Conservation (phyloP, 1,140 invertebrate species). For the Drosophila pectinifera region DNA sequence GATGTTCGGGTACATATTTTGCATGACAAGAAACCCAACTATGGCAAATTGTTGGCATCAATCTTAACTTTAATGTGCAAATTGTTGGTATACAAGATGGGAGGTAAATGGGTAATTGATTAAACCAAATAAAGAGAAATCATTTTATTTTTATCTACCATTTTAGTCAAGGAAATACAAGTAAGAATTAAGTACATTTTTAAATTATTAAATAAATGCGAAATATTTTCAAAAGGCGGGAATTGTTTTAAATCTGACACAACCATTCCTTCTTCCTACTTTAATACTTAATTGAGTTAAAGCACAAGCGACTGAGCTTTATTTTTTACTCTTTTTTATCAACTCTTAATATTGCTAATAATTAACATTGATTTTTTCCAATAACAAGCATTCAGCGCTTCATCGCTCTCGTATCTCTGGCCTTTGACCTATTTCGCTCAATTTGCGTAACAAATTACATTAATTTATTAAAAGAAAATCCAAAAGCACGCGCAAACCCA, state of each 20-base stretch:
- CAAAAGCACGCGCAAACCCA: background rate
- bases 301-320: background rate
- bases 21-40: slow-evolving; percentile 34
- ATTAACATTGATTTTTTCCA: slow-evolving; percentile 13
- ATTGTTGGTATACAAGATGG: slow-evolving; percentile 38
- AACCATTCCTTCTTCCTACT: background rate
- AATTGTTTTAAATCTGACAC: background rate
- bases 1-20: slow-evolving; percentile 26
- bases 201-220: slow-evolving; percentile 62
- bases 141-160: slow-evolving; percentile 49
- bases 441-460: slow-evolving; percentile 64
- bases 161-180: slow-evolving; percentile 44
- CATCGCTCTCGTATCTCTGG: slow-evolving; percentile 10
- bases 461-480: slow-evolving; percentile 57
- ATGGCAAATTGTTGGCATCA: slow-evolving; percentile 30
- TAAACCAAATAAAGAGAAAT: slow-evolving; percentile 24
- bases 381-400: background rate
- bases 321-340: background rate
- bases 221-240: slow-evolving; percentile 49
- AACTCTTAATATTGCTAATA: background rate
- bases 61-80: slow-evolving; percentile 29
- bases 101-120: background rate
- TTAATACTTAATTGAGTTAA: background rate
- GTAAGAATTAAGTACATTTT: slow-evolving; percentile 53
- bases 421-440: slow-evolving; percentile 29